Base-by-base conservation (phyloP, 37 sponge, comb jelly and placozoan genomes). In the Beroe forskalii region DNA sequence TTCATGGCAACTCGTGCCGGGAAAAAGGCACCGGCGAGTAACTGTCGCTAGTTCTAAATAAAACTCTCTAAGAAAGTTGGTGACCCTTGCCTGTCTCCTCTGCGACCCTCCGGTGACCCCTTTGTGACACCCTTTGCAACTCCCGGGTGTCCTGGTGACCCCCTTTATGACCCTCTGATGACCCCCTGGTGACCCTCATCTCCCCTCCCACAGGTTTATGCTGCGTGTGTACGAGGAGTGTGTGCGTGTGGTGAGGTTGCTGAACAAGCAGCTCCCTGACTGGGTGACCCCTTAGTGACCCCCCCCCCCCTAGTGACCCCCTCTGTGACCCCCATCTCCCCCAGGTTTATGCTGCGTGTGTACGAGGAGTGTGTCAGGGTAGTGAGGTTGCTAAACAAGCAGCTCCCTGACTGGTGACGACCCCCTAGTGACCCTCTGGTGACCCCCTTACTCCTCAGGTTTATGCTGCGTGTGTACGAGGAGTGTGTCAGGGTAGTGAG, bases 341-440 rank as follows among this genome's bases (percentile, higher is more conserved):
- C 66, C 55, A 80, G 86, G 86, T 80, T 80, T 80, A 80, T 80
- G n/a, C 8, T 41, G 55, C 86, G 86, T 28, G 86, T 80, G 14
- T 80, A 80, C 55, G 86, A 80, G 8, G 86, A 80, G 86, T 30
- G 86, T 80, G 35, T 80, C 0, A 80, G 86, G 40, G 3, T 80
- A 14, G 44, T 80, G 40, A 27, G 32, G 6, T 37, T 69, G 19
- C 72, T 69, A 36, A 27, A 36, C 12, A 48, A 48, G 12, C 55
- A 48, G 12, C 55, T 6, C 19, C 86, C 86, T 80, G 55, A 80
- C 44, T 80, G 86, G 86, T n/a, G n/a, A n/a, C n/a, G n/a, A n/a
- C 17, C 17, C 60, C 60, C n/a, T 55, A 20, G 17, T 55, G 17
- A 55, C 60, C 60, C 60, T 20, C 17, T 55, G n/a, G 9, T 55